Base-by-base conservation (phyloP, 2,113 vertebrate genomes). In the Acanthisitta chloris region DNA sequence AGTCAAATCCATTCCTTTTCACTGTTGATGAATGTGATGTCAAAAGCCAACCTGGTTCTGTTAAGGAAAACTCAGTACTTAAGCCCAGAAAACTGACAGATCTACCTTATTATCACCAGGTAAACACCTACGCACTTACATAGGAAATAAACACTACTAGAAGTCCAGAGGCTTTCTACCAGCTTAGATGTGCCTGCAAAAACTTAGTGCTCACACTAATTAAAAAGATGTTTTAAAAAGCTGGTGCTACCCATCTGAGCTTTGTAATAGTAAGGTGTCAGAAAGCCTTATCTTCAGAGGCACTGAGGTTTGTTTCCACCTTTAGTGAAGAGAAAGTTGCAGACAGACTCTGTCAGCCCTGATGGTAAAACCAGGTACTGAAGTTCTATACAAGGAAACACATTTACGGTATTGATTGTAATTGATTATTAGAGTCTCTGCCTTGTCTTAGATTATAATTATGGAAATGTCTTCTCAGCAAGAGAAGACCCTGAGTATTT, bases 391-490 rank as follows among this genome's bases (percentile, higher is more conserved):
- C 5, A 51, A 72, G 21, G 42, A 72, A 73, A 71, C 4, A 55
- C 0, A 58, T n/a, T n/a, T n/a, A n/a, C n/a, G n/a, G n/a, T n/a
- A 10, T 13, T 12, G 4, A 58, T 9, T 58, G 64, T 26, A 9
- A 48, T 2, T 6, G 8, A 24, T 82, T 36, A n/a, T 13, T 31
- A 28, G 24, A 5, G 23, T 34, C 61, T 38, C 62, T 23, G 11
- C 10, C 40, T 77, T 69, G 33, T 24, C 33, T 24, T 20, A 15
- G 3, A 8, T 6, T 2, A 0, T 9, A 21, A 43, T 17, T 8
- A 31, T 0, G 21, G 59, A 33, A 59, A 64, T 0, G 25, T 4
- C 4, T 24, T 77, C n/a, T 43, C 48, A 28, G 8, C 13, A 40
- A 6, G 7, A 59, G 23, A 51, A 2, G 21, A 16, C 6, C 4